Base-by-base conservation (phyloP, 2,797 vertebrate species). In the Phoxinus dragarum region DNA sequence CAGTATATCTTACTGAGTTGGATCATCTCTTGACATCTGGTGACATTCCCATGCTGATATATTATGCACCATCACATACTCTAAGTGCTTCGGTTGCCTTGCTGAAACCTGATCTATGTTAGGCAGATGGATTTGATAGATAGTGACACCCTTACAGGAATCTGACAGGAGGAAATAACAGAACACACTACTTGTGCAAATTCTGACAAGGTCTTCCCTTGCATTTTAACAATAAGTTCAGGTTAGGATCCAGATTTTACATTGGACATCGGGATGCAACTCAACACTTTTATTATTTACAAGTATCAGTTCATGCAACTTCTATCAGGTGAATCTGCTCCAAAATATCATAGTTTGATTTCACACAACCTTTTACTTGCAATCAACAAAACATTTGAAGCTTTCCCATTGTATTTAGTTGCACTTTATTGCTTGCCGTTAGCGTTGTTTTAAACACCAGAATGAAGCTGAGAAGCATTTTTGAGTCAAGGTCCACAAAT, bases 81-180 rank as follows among this genome's bases (percentile, higher is more conserved):
- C 81, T 72, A 84, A 84, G 83, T 79, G 66, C 52, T 84, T 19
- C 3, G 5, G 52, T 68, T 14, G 21, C 47, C 38, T 69, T 49
- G 16, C 14, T 76, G 83, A 84, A 84, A 84, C 38, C 67, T 47
- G 75, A 84, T 84, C 83, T 6, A 14, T 68, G 47, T 69, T 69
- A 31, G 56, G 36, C 36, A 17, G 82, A 84, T 77, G 47, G 73
- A 77, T 69, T n/a, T 68, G 64, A 77, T 21, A 52, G 82, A 79
- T 49, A 80, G 31, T 38, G 66, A 79, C 47, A 84, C 52, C 3
- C 52, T 79, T 84, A 84, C 21, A 79, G 75, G 52, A 78, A 71
- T 59, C 49, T 71, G 66, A 68, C 64, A 42, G 38, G 38, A 42
- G 12, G 38, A 21, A 10, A 76, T n/a, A 61, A 17, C 47, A 27